Evolutionary conservation across 2,113 vertebrate genomes (phyloP), one percentile per base, ranked within the genome.

Genomic region (Mus pahari): DNA sequence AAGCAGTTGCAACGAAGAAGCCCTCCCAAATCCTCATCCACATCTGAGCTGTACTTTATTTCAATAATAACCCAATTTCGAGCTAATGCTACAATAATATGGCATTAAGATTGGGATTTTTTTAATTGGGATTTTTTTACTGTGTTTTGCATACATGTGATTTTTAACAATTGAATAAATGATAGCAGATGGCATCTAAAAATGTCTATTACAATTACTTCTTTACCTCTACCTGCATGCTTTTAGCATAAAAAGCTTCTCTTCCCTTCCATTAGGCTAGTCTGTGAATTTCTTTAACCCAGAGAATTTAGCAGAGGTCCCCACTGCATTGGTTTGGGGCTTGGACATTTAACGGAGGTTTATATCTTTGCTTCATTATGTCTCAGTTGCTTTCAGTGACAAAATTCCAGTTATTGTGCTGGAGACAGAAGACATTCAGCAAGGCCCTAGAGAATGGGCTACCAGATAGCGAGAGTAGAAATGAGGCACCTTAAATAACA

Each of bases 121-220:
- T n/a, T n/a, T n/a, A n/a, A n/a, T n/a, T n/a, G n/a, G n/a, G n/a
- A n/a, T n/a, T n/a, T n/a, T n/a, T 45, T 95, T 33, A 95, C 19
- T 92, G 4, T 17, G 78, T 89, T 86, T 89, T 94, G 10, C 68
- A 92, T 66, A 66, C 66, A 86, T 58, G 14, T 87, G 68, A 90
- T 92, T 81, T 81, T 36, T 92, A 74, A 22, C 89, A 82, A 88
- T 78, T 83, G 82, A 53, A 28, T 83, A 82, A 90, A 84, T 83
- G 86, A 19, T 73, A 36, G 17, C 62, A 90, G 31, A 81, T 82
- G 14, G 9, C 36, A 31, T 95, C 26, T 58, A 90, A 87, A 91
- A n/a, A 60, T 77, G 5, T 53, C 53, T 70, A 36, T 81, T 42
- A 96, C 84, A 90, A 75, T 92, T 77, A 73, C 16, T 91, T 33